Evolutionary conservation across 2,113 vertebrate genomes (phyloP), one percentile per base, ranked within the genome.

Genomic region (Hydropotes inermis): DNA sequence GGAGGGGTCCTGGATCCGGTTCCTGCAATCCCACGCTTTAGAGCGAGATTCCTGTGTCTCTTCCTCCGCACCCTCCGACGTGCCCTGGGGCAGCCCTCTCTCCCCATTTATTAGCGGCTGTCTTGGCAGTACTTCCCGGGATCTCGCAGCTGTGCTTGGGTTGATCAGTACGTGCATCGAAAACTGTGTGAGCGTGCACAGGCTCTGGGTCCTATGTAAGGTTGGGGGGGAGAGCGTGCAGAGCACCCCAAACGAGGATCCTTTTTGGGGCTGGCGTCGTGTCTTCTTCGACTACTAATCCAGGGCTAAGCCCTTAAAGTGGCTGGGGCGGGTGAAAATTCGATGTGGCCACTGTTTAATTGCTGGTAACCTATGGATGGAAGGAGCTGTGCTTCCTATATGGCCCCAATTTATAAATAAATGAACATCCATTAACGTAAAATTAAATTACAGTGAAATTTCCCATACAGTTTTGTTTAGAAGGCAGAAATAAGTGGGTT

Each of bases 331-430:
- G 76, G 47, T 47, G 43, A 52, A 25, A 23, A 25, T 36, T 1
- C 2, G 1, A 27, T 78, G 21, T 0, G 4, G 39, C 43, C 13
- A 10, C 14, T 1, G 43, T 89, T n/a, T 98, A 92, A 96, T 79
- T 91, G 30, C 1, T 93, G 94, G 81, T 95, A 30, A 97, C 98
- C 97, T 97, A 90, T 97, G 97, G 97, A 90, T 95, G 97, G 70
- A 95, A 91, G 97, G 93, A 96, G 95, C 97, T 96, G 84, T 47
- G 74, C 95, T 93, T 98, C 92, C 97, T 87, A 19, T 17, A 64
- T 61, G 97, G 95, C 84, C 96, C 87, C 78, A 91, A 97, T 96
- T 98, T 97, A 98, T 98, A 98, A 97, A 98, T 97, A 98, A 98
- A 96, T 96, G 97, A 97, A 87, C 95, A 97, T 97, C 98, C 97